Evolutionary conservation across 2,888 invertebrate species (phyloP), one percentile per base, ranked within the genome.

Genomic region (Cephonodes hylas): DNA sequence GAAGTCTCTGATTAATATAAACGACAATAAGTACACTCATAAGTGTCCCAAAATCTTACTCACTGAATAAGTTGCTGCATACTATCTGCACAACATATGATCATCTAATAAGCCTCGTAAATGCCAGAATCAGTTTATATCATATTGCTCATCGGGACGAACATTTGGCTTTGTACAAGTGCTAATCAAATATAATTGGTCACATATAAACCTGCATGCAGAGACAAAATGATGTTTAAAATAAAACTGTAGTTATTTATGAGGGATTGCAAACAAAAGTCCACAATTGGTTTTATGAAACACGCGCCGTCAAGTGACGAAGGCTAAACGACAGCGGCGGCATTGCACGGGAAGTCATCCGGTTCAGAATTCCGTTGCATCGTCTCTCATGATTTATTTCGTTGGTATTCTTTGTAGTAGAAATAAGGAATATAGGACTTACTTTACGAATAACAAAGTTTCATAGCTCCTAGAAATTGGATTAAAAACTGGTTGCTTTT

Each of bases 111-210:
- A n/a, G n/a, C n/a, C n/a, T n/a, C n/a, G n/a, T 4, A 18, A 27
- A 48, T 15, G 15, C 27, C 53, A 8, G 4, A 18, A 53, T 15
- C 53, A 31, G 27, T 31, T 53, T 18, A 53, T 18, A 8, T 53
- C 31, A 18, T 18, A 18, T 27, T 27, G 10, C 10, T 27, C 53
- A 53, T 53, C 18, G 53, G 27, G 8, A 63, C 62, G 48, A 62
- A 31, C 59, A 45, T 59, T 59, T 46, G 45, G 44, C 45, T 59
- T 8, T 4, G 27, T 10, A 18, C 7, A 31, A 53, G 31, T 53
- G 31, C 31, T 31, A 53, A 53, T 53, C 53, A 53, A 53, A 53
- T 53, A 53, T 53, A 53, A 53, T 31, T 53, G 53, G 53, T 18
- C 53, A 48, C 27, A 31, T 53, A 31, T 53, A 53, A 53, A 53